A percentile compares a stretch with the other conserved stretches of the same genome.
phyloP scores from a whole-genome alignment of 1,140 invertebrate species.

The Cyphomyrmex costatus region DNA sequence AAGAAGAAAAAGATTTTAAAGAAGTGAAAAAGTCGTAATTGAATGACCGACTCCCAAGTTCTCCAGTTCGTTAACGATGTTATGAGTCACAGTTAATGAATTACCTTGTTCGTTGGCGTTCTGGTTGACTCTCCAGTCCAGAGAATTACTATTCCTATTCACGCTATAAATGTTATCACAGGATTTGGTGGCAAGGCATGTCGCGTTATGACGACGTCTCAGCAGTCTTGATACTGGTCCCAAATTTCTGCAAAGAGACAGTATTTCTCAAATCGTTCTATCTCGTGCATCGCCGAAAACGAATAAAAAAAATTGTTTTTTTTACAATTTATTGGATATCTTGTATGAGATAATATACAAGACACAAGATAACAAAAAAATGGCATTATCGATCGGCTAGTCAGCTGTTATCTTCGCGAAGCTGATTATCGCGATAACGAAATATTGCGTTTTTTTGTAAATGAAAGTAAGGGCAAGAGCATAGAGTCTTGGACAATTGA shows the following conservation, averaged over 20 bases:
- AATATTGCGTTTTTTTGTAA: background rate
- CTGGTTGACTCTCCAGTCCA: constrained; percentile 81
- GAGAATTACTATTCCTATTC: constrained; percentile 83
- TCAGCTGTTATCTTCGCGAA: constrained; percentile 18
- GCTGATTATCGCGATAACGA: constrained; percentile 14
- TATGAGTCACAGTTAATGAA: constrained; percentile 37
- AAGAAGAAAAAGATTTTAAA: background rate
- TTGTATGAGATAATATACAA: background rate
- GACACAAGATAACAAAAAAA: constrained; percentile 16
- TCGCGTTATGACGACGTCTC: constrained; percentile 83
- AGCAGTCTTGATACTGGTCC: constrained; percentile 86
- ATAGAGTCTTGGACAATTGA: too few species aligned
- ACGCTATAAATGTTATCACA: constrained; percentile 87
- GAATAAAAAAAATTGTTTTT: background rate
- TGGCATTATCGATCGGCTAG: constrained; percentile 18
- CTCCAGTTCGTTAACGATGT: background rate
- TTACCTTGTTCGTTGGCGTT: constrained; percentile 79
- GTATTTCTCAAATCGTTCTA: background rate
- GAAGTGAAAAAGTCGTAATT: background rate
- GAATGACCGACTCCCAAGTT: background rate
- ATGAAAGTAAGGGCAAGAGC: background rate
- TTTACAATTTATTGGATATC: background rate
- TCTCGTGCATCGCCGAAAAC: background rate
- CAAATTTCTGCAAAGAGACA: constrained; percentile 81
- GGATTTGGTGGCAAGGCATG: constrained; percentile 85